Evolutionary conservation across 1,140 invertebrate species (phyloP).

Genomic region (Bombus terrestris): DNA sequence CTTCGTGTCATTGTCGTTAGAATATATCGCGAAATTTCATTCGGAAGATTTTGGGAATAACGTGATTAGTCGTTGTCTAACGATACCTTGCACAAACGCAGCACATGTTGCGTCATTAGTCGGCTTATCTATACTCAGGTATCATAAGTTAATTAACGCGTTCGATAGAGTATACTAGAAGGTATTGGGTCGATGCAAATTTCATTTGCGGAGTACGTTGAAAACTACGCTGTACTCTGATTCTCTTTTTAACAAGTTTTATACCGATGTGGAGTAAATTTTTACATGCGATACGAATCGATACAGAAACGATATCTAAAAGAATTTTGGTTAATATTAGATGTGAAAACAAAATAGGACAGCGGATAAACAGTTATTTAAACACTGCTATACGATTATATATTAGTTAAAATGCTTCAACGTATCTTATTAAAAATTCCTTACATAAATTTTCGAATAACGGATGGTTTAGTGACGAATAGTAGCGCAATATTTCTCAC

Average conservation of each 20-base stretch:
- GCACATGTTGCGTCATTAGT: neutral
- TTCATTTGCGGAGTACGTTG: neutral
- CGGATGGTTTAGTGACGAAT: neutral
- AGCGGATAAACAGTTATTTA: neutral
- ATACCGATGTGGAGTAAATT: neutral
- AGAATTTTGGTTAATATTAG: neutral
- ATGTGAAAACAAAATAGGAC: neutral
- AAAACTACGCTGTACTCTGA: neutral
- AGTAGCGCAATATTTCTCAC: neutral
- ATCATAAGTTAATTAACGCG: slow-evolving; percentile 33
- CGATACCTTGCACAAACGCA: neutral
- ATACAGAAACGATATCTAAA: neutral
- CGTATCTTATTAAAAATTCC: neutral
- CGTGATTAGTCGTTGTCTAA: neutral
- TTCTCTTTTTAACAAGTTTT: neutral
- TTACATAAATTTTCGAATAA: too few species aligned
- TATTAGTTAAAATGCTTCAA: neutral
- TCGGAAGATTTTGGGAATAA: neutral
- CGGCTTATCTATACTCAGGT: slow-evolving; percentile 16
- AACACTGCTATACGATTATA: neutral
- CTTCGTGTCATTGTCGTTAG: neutral
- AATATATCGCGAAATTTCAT: neutral
- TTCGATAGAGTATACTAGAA: neutral
- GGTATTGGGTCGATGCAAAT: neutral
- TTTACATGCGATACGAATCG: too few species aligned